These are phyloP conservation scores for Calameuta idolon DNA, from an alignment of 2,888 invertebrate genomes.

Conservation along the genomic window DNA sequence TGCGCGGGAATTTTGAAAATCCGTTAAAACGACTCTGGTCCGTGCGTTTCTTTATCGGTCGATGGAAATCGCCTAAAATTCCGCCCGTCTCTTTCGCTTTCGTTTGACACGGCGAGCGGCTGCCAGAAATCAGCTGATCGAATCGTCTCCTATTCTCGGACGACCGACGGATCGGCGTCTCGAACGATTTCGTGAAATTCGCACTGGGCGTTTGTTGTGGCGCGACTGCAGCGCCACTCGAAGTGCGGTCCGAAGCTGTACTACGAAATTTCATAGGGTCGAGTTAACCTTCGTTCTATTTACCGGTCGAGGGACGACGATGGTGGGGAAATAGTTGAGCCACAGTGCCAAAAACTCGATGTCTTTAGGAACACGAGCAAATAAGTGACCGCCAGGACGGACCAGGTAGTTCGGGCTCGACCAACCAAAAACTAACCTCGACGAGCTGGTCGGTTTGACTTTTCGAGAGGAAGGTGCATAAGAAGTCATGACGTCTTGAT, in stretches of 20 bases:
- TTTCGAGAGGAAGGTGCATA: constrained; percentile 21
- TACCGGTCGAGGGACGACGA: background rate
- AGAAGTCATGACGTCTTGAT: constrained; percentile 38
- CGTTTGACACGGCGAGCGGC: background rate
- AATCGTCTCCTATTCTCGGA: background rate
- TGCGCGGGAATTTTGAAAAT: background rate
- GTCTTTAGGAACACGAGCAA: background rate
- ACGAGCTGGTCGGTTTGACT: constrained; percentile 1
- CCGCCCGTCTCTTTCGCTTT: background rate
- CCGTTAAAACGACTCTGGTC: background rate
- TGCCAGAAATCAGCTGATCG: background rate
- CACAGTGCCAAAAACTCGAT: background rate
- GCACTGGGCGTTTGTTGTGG: background rate
- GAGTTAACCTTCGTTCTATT: background rate
- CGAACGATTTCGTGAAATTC: background rate
- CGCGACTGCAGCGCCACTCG: no score
- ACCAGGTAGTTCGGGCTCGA: background rate
- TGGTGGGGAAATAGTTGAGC: background rate
- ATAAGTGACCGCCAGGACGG: no score
- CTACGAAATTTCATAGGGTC: background rate
- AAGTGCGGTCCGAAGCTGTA: background rate
- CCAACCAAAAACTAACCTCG: constrained; percentile 26
- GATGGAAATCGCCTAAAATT: background rate
- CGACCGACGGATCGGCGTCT: background rate
- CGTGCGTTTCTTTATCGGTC: background rate